phyloP scores from a whole-genome alignment of 1,140 invertebrate species.

The Drosophila pectinifera region DNA sequence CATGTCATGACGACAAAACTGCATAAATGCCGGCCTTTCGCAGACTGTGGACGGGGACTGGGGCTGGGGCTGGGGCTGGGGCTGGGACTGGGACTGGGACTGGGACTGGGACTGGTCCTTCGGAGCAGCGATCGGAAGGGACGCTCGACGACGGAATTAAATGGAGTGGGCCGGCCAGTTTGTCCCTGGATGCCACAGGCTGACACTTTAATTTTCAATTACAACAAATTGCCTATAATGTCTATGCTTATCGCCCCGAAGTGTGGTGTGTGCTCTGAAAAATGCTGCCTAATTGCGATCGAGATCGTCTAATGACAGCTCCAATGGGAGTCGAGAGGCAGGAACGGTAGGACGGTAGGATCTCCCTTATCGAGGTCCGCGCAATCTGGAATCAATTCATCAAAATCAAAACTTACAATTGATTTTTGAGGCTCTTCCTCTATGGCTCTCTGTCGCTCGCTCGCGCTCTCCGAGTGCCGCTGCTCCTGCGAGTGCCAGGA shows the following conservation, averaged over 20 bases:
- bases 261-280: conserved; percentile 41
- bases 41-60: not conserved
- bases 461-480: too few species aligned
- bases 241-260: conserved; percentile 79
- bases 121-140: too few species aligned
- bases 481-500: conserved; percentile 49
- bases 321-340: conserved; percentile 3
- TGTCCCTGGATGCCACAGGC: conserved; percentile 73
- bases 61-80: too few species aligned
- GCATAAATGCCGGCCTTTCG: conserved; percentile 41
- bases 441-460: not conserved
- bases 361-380: conserved; percentile 65
- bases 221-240: conserved; percentile 84
- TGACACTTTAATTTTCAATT: conserved; percentile 84
- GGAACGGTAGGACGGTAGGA: conserved; percentile 3
- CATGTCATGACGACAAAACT: conserved; percentile 76
- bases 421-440: conserved; percentile 53
- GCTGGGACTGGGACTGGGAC: too few species aligned
- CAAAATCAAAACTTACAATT: conserved; percentile 80
- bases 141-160: not conserved
- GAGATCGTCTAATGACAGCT: conserved; percentile 44
- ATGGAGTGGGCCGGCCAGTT: conserved; percentile 27
- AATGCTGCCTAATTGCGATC: conserved; percentile 58
- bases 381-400: conserved; percentile 79
- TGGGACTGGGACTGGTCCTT: not conserved